Evolutionary conservation across 2,113 vertebrate genomes (phyloP), one percentile per base, ranked within the genome.

Genomic region (Uria aalge): DNA sequence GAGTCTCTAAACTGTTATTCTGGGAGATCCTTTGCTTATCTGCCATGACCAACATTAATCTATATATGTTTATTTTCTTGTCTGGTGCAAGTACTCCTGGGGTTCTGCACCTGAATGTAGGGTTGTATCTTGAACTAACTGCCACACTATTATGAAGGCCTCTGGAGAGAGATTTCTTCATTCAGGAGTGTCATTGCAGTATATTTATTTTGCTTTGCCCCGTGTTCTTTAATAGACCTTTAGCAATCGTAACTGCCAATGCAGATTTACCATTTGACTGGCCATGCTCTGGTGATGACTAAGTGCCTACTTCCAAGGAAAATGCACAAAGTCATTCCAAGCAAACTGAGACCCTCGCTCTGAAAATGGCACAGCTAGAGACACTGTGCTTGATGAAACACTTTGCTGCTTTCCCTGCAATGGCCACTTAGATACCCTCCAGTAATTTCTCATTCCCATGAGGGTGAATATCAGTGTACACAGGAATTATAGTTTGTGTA

Each of bases 301-400:
- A 32, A 87, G 15, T 32, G 30, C 17, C 55, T 23, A 21, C 67
- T 88, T 60, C 38, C n/a, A 53, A 82, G 52, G 23, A 91, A 91
- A 86, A 67, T 72, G 56, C 32, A 48, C 3, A 20, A 20, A 87
- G 30, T 73, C 18, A 12, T 84, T n/a, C 32, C 73, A 73, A 72
- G 50, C 29, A n/a, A 79, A 73, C 32, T 11, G 30, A 59, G n/a
- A 55, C 4, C 52, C 15, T 55, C 0, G 0, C 38, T 79, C 62
- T 63, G 52, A 79, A 89, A 88, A 47, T 10, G 16, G 22, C 67
- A 89, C 29, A 32, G 12, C 26, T 26, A 11, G 48, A 72, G 57
- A 55, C 38, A 45, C 8, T 72, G 45, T 36, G 6, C 6, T 20
- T 71, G 41, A 43, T 72, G 67, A 86, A 79, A 92, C 10, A 36